Percentiles rank a stretch among this genome's conserved stretches.
phyloP scores from a whole-genome alignment of 2,113 vertebrate species.

The Perca flavescens region DNA sequence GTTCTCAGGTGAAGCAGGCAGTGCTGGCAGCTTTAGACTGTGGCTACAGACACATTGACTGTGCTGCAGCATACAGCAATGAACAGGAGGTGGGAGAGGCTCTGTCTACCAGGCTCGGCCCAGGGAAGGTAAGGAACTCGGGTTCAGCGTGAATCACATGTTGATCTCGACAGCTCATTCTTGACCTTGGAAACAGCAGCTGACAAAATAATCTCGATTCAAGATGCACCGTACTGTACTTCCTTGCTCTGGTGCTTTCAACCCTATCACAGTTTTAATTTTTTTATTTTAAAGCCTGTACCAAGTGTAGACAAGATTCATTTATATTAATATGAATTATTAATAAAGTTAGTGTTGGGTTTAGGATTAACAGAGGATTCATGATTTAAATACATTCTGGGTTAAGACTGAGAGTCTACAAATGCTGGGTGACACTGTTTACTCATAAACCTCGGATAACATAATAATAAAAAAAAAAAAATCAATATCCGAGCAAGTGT shows the following conservation, averaged over 20 bases:
- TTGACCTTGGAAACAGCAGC: not conserved
- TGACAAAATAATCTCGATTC: not conserved
- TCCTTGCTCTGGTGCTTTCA: not conserved
- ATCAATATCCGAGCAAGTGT: not conserved
- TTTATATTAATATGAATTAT: too few relatives aligned
- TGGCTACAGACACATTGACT: constrained; percentile 85
- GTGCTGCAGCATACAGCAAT: constrained; percentile 82
- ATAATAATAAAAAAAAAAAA: not conserved
- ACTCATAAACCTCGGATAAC: not conserved
- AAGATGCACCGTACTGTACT: not conserved
- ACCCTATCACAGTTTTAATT: not conserved
- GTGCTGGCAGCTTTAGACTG: constrained; percentile 81
- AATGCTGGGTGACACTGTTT: not conserved
- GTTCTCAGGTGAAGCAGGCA: constrained; percentile 80
- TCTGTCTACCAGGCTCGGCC: constrained; percentile 71
- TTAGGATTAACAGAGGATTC: not conserved
- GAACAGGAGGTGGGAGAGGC: constrained; percentile 83
- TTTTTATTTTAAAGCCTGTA: not conserved
- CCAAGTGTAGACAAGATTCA: not conserved
- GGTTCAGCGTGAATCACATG: not conserved
- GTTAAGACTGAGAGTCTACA: not conserved
- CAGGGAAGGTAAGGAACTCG: constrained; percentile 76
- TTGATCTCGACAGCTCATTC: not conserved
- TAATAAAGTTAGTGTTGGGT: not conserved
- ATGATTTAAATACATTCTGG: too few relatives aligned